A percentile compares a stretch with the other conserved stretches of the same genome.
phyloP scores from a whole-genome alignment of 2,888 invertebrate species.

The Hemicrepidius hirtus region DNA sequence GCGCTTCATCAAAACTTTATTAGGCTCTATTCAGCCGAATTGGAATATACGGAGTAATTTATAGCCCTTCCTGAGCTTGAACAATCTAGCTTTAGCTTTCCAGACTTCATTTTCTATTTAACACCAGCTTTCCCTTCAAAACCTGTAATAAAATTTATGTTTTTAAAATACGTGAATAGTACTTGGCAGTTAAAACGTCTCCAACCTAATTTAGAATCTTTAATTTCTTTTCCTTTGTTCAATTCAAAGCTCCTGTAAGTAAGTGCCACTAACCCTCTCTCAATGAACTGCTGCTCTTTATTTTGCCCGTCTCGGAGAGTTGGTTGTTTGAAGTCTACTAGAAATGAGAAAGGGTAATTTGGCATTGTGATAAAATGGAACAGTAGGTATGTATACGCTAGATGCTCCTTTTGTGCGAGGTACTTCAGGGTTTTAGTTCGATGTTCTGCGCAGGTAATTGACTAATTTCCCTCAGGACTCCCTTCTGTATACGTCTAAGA shows the following conservation, averaged over 20 bases:
- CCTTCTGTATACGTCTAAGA: constrained; percentile 40
- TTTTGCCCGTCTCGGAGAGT: constrained; percentile 36
- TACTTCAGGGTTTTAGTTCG: constrained; percentile 43
- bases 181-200: constrained; percentile 48
- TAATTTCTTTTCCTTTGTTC: constrained; percentile 53
- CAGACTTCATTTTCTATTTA: constrained; percentile 38
- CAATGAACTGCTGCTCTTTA: constrained; percentile 40
- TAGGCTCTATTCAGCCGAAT: constrained; percentile 24
- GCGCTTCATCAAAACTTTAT: constrained; percentile 40
- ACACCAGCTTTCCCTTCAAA: constrained; percentile 26
- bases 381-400: constrained; percentile 32
- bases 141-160: constrained; percentile 48
- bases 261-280: constrained; percentile 44
- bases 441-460: constrained; percentile 51
- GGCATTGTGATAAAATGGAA: constrained; percentile 41
- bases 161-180: constrained; percentile 42
- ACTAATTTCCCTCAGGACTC: constrained; percentile 54
- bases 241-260: constrained; percentile 45
- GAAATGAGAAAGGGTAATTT: constrained; percentile 46
- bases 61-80: constrained; percentile 30
- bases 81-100: constrained; percentile 20
- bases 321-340: constrained; percentile 37
- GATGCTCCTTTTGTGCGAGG: constrained; percentile 33
- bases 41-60: constrained; percentile 15
- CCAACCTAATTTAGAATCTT: constrained; percentile 51